These are phyloP conservation scores for Anabas testudineus DNA, from an alignment of 2,797 vertebrate genomes.

Conservation along the genomic window DNA sequence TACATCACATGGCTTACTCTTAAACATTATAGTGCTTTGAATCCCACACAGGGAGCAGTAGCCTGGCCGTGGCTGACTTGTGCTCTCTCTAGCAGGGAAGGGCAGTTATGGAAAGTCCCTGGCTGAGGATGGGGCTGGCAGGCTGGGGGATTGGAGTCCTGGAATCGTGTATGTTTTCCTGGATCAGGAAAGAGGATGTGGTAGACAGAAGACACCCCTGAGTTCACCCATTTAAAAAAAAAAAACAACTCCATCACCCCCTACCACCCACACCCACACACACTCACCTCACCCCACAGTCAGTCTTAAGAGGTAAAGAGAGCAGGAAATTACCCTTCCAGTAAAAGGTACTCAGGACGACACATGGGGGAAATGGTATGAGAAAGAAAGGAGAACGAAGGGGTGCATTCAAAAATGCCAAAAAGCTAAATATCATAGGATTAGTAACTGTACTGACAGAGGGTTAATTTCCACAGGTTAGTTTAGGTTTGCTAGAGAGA, in stretches of 20 bases:
- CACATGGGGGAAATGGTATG: conserved; percentile 53
- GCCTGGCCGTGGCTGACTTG: conserved; percentile 73
- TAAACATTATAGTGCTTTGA: conserved; percentile 39
- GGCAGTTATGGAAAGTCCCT: conserved; percentile 87
- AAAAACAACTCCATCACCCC: conserved; percentile 65
- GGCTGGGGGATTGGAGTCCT: conserved; percentile 75
- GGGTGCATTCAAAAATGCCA: neutral
- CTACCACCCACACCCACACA: conserved; percentile 69
- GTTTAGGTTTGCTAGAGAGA: conserved; percentile 33
- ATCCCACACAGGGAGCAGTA: conserved; percentile 58
- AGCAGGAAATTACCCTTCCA: conserved; percentile 75
- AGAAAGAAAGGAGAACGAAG: conserved; percentile 27
- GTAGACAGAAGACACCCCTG: conserved; percentile 80
- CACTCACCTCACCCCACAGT: conserved; percentile 62
- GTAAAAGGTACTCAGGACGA: conserved; percentile 71
- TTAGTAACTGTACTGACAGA: conserved; percentile 29
- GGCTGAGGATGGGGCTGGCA: conserved; percentile 79
- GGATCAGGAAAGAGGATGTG: conserved; percentile 82
- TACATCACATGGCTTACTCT: conserved; percentile 29
- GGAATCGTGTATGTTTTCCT: conserved; percentile 80
- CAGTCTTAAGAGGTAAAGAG: conserved; percentile 60
- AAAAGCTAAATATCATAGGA: conserved; percentile 35
- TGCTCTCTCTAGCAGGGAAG: conserved; percentile 74
- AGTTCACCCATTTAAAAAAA: conserved; percentile 61
- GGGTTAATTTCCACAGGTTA: conserved; percentile 27